These are phyloP conservation scores for Metopia argyrocephala DNA, from an alignment of 2,888 invertebrate species.

Conservation along the genomic window DNA sequence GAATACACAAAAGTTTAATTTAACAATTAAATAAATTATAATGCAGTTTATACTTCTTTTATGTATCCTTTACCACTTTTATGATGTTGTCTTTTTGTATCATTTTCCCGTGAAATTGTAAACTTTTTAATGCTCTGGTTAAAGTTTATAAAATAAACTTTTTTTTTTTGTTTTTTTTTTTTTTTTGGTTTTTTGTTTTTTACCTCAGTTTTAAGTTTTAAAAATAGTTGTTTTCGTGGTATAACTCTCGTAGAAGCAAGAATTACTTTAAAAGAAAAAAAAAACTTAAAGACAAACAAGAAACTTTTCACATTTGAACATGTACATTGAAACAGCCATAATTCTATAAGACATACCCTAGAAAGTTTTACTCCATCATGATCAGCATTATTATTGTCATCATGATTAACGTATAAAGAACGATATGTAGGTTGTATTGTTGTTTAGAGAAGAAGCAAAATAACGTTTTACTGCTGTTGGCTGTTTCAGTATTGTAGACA, in stretches of 20 bases:
- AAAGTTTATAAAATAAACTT: neutral
- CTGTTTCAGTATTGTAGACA: neutral
- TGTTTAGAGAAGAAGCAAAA: neutral
- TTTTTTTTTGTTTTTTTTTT: too few species aligned
- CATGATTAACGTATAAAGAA: neutral
- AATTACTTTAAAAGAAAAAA: neutral
- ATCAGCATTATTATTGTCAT: neutral
- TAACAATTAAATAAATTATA: too few species aligned
- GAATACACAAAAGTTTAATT: too few species aligned
- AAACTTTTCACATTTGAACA: neutral
- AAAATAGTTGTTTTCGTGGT: neutral
- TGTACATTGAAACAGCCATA: neutral
- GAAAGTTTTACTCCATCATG: neutral
- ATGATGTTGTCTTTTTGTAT: neutral
- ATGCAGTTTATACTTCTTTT: too few species aligned
- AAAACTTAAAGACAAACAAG: neutral
- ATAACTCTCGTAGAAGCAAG: neutral
- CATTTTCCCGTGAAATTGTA: neutral
- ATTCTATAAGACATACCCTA: neutral
- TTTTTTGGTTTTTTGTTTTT: too few species aligned
- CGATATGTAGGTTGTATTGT: neutral
- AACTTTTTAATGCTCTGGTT: neutral
- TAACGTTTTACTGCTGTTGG: neutral
- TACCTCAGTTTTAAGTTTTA: neutral
- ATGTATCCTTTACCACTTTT: neutral